Conservation (phyloP, 2,797 vertebrate species). For the Leptodactylus fallax region DNA sequence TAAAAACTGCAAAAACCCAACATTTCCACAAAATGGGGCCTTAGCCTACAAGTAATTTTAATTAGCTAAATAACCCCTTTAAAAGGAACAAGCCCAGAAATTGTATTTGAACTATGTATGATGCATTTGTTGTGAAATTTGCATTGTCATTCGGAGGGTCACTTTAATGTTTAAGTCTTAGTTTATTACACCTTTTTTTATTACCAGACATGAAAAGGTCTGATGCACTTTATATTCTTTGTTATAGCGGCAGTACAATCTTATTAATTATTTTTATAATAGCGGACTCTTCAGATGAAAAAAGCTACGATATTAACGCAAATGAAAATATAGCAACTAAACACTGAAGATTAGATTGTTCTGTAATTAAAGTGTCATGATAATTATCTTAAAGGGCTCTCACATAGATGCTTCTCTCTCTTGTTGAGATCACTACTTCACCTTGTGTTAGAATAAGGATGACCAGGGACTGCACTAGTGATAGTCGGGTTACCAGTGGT, state of each 20-base stretch:
- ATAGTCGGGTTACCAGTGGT: too few relatives aligned
- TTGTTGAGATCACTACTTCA: background rate
- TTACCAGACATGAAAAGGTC: background rate
- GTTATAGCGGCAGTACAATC: background rate
- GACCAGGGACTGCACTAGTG: too few relatives aligned
- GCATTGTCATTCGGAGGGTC: too few relatives aligned
- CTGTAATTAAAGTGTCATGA: background rate
- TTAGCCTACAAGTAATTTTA: too few relatives aligned
- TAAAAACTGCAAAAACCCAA: too few relatives aligned
- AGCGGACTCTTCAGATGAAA: background rate
- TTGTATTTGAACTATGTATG: too few relatives aligned
- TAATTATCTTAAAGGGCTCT: conserved; percentile 15
- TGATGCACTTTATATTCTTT: background rate
- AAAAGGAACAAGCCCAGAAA: background rate
- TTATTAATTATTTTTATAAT: background rate
- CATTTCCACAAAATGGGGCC: too few relatives aligned
- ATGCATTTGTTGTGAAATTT: background rate
- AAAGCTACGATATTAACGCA: background rate
- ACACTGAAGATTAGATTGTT: background rate
- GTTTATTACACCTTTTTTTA: background rate
- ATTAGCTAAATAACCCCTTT: too few relatives aligned
- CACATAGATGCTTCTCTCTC: background rate
- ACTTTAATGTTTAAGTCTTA: background rate
- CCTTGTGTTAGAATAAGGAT: too few relatives aligned
- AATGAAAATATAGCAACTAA: background rate